Percentiles rank a stretch among this genome's conserved stretches.
These are phyloP conservation scores for Tretioscincus oriximinensis DNA, from an alignment of 2,113 vertebrate genomes.

Conservation along the genomic window DNA sequence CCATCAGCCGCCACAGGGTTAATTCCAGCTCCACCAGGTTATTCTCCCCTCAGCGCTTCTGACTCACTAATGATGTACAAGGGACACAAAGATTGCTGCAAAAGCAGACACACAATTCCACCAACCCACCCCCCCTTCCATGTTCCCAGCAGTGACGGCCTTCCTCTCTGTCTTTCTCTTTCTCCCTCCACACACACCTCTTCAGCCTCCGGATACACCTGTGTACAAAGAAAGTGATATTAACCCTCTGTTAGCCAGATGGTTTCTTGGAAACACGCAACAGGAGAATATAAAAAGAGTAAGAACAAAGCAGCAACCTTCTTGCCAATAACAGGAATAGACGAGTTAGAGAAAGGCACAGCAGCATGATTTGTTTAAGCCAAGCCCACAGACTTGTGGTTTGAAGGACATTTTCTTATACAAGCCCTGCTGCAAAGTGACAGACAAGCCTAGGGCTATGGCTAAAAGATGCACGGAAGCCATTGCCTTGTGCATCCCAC, in stretches of 20 bases:
- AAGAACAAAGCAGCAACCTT: neutral
- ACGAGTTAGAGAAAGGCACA: neutral
- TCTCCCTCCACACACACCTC: neutral
- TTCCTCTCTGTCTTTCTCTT: neutral
- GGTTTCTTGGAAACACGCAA: neutral
- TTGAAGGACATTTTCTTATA: neutral
- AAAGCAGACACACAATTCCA: slow-evolving; percentile 17
- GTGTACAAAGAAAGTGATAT: neutral
- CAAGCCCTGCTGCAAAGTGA: neutral
- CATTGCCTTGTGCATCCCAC: neutral
- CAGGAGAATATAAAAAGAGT: neutral
- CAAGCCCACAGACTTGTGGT: neutral
- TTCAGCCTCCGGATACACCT: neutral
- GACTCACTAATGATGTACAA: slow-evolving; percentile 25
- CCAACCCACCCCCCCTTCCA: neutral
- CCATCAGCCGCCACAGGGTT: slow-evolving; percentile 54
- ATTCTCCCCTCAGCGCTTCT: slow-evolving; percentile 25
- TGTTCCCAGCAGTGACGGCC: neutral
- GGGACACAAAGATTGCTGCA: rapidly evolving
- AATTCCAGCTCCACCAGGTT: slow-evolving; percentile 50
- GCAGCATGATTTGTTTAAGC: too few species aligned
- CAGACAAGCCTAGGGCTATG: neutral
- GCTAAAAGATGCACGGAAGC: neutral
- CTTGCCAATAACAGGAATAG: neutral
- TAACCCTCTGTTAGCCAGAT: neutral